Evolutionary conservation across 2,113 vertebrate species (phyloP).

Genomic region (Dipodomys stephensi): DNA sequence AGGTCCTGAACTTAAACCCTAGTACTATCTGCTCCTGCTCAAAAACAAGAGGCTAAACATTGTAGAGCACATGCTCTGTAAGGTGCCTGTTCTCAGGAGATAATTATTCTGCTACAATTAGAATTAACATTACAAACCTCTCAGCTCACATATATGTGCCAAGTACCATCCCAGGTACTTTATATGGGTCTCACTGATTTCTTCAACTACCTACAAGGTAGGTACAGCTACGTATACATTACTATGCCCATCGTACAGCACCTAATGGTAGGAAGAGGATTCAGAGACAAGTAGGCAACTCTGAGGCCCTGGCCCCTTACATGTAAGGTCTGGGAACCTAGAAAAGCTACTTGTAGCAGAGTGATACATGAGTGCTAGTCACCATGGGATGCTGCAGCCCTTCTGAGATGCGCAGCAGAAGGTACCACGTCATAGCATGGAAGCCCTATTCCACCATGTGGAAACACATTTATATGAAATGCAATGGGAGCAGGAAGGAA

Average conservation of each 20-base stretch:
- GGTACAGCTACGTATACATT: not conserved
- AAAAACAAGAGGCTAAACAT: not conserved
- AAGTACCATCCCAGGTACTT: not conserved
- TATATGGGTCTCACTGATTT: not conserved
- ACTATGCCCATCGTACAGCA: not conserved
- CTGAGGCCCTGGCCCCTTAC: not conserved
- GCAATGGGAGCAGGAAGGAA: not conserved
- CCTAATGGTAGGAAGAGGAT: not conserved
- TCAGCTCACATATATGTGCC: too few species aligned
- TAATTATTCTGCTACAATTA: not conserved
- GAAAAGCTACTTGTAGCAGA: not conserved
- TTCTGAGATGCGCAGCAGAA: not conserved
- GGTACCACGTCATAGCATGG: not conserved
- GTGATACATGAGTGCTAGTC: not conserved
- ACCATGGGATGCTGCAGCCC: not conserved
- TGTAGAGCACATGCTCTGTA: not conserved
- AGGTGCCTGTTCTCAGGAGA: not conserved
- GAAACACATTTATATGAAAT: not conserved
- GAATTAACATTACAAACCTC: not conserved
- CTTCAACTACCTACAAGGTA: not conserved
- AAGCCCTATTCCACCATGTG: not conserved
- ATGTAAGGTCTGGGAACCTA: not conserved
- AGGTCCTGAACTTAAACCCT: too few species aligned
- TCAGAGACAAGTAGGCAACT: not conserved
- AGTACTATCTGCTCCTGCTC: too few species aligned